Conservation (phyloP, 2,888 invertebrate species). For the Oligia fasciuncula region DNA sequence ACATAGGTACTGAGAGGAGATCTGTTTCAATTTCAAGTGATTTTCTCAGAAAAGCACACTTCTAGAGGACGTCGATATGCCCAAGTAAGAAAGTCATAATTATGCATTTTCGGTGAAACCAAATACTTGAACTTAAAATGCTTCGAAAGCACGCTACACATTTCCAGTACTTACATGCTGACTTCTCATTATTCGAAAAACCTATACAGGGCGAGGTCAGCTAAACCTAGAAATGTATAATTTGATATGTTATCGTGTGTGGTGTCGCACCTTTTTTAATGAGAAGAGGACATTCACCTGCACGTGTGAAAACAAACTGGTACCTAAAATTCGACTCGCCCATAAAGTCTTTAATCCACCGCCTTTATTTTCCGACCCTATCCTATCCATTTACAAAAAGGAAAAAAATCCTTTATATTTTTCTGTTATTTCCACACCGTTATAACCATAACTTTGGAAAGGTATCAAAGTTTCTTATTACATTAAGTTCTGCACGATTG, state of each 20-base stretch:
- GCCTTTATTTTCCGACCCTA: conserved; percentile 22
- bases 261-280: no score
- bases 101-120: not conserved
- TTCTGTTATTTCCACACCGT: conserved; percentile 45
- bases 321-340: not conserved
- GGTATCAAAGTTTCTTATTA: conserved; percentile 59
- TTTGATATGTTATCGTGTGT: not conserved
- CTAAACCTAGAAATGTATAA: not conserved
- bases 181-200: not conserved
- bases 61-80: no score
- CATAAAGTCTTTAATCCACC: conserved; percentile 36
- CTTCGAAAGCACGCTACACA: not conserved
- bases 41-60: no score
- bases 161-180: not conserved
- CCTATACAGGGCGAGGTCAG: not conserved
- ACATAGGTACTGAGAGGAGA: no score
- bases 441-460: conserved; percentile 52
- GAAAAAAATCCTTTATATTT: conserved; percentile 37
- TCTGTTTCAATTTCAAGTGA: no score
- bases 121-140: not conserved
- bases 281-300: not conserved
- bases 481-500: conserved; percentile 66
- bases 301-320: conserved; percentile 7
- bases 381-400: conserved; percentile 35
- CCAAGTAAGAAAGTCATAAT: not conserved